Conservation (phyloP, 2,797 vertebrate species). For the Enoplosus armatus region DNA sequence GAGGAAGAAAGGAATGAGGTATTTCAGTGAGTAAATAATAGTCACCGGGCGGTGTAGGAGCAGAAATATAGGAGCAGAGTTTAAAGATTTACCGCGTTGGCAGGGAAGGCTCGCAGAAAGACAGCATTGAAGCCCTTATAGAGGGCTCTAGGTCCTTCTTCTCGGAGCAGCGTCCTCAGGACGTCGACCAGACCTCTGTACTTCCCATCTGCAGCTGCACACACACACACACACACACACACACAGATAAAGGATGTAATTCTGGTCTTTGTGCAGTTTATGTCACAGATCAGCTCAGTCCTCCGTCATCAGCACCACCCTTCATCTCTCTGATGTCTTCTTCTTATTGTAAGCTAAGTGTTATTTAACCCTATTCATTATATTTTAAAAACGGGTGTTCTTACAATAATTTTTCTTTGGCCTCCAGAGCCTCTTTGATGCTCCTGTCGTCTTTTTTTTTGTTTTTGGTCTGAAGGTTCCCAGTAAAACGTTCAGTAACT, state of each 20-base stretch:
- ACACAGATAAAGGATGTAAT: background rate
- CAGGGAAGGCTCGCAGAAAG: conserved; percentile 87
- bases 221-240: conserved; percentile 41
- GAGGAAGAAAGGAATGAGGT: background rate
- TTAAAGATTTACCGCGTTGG: conserved; percentile 82
- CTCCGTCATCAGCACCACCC: too few species aligned
- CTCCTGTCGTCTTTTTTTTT: too few species aligned
- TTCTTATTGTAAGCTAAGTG: too few species aligned
- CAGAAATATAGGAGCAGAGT: background rate
- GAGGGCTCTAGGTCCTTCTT: conserved; percentile 82
- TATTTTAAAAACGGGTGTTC: too few species aligned
- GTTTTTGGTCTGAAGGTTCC: too few species aligned
- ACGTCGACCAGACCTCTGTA: conserved; percentile 83
- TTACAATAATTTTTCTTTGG: too few species aligned
- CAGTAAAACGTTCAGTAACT: too few species aligned
- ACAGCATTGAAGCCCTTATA: conserved; percentile 88
- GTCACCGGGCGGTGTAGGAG: background rate
- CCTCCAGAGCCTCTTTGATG: too few species aligned
- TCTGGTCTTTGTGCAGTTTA: too few species aligned
- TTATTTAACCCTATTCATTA: too few species aligned
- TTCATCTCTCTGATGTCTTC: too few species aligned
- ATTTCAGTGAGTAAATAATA: background rate
- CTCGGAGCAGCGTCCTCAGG: conserved; percentile 76
- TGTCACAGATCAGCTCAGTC: too few species aligned
- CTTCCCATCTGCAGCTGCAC: conserved; percentile 81